phyloP scores from a whole-genome alignment of 2,888 invertebrate genomes.

The Aphidoletes aphidimyza region DNA sequence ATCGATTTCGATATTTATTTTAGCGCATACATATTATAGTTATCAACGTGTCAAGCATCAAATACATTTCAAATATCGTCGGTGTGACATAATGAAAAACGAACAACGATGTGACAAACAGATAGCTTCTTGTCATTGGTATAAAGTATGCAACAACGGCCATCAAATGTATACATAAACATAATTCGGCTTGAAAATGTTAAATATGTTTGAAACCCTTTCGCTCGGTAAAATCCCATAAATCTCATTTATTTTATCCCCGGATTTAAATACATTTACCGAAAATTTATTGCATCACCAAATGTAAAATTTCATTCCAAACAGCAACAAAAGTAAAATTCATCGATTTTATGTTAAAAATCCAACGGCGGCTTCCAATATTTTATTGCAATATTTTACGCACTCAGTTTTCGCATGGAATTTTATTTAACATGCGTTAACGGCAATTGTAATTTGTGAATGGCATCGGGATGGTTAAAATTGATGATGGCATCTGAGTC shows the following conservation, averaged over 20 bases:
- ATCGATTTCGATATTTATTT: neutral
- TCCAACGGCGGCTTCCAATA: neutral
- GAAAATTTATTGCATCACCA: neutral
- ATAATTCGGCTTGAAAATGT: neutral
- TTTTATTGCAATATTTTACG: constrained; percentile 21
- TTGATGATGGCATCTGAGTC: neutral
- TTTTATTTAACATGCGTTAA: neutral
- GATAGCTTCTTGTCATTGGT: constrained; percentile 12
- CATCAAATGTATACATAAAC: constrained; percentile 40
- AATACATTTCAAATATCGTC: neutral
- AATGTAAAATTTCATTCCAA: neutral
- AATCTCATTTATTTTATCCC: constrained; percentile 31
- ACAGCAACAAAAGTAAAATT: neutral
- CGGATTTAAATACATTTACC: constrained; percentile 16
- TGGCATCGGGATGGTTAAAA: neutral
- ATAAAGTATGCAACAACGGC: constrained; percentile 27
- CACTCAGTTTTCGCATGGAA: constrained; percentile 2
- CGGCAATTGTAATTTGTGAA: neutral
- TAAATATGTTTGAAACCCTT: constrained; percentile 1
- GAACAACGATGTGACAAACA: neutral
- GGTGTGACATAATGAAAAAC: neutral
- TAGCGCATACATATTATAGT: neutral
- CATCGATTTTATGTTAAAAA: neutral
- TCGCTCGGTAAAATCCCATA: neutral
- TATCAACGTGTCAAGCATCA: neutral